A percentile compares a stretch with the other conserved stretches of the same genome.
Evolutionary conservation across 2,113 vertebrate species (phyloP).

Genomic region (Dasyurus viverrinus): DNA sequence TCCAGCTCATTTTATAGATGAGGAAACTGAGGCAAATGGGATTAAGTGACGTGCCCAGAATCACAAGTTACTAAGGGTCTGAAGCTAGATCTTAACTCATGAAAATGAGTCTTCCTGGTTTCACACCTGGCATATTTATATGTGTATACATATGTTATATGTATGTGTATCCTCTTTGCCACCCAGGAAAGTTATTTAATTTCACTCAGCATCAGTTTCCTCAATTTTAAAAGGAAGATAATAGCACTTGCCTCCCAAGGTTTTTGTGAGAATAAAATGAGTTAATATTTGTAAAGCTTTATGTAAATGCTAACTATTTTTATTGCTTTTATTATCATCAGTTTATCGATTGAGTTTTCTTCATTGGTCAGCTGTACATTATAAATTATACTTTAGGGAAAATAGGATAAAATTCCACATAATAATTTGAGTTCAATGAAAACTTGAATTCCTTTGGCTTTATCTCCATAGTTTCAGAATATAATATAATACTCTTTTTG

Average conservation of each 20-base stretch:
- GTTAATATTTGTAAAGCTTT: not conserved
- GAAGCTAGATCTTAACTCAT: no score
- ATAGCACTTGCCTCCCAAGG: not conserved
- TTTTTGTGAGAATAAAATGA: not conserved
- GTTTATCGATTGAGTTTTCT: not conserved
- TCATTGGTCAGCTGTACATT: not conserved
- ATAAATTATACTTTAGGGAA: conserved; percentile 23
- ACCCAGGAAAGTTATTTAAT: not conserved
- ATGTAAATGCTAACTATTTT: not conserved
- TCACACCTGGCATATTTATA: no score
- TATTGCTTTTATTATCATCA: not conserved
- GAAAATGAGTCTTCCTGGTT: no score
- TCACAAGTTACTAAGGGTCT: no score
- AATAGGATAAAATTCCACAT: conserved; percentile 16
- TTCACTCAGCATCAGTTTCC: not conserved
- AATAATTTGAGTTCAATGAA: not conserved
- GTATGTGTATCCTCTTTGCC: no score
- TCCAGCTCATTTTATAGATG: no score
- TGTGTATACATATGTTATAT: no score
- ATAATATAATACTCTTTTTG: not conserved
- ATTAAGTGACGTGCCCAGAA: no score
- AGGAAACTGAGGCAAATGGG: no score
- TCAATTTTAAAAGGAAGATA: not conserved
- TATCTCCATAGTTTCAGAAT: conserved; percentile 40
- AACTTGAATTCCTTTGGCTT: conserved; percentile 12